Evolutionary conservation across 2,113 vertebrate genomes (phyloP), one percentile per base, ranked within the genome.

Genomic region (Vidua chalybeata): DNA sequence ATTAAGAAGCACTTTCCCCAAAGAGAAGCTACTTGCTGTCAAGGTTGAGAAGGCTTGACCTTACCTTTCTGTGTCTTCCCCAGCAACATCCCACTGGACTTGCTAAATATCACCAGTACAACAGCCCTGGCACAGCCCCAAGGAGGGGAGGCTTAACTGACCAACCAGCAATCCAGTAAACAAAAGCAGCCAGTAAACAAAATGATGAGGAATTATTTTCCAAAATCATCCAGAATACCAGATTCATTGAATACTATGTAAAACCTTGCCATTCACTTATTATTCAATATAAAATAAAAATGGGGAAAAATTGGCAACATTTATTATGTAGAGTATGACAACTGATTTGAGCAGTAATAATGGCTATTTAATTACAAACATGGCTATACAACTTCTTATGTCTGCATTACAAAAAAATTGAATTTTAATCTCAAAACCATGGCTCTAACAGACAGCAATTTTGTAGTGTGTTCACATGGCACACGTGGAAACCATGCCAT

Each of bases 401-500:
- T 91, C 77, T 96, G 81, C 92, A 72, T 95, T 95, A 88, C 54
- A 84, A 94, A 97, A 89, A 90, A 87, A 61, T 62, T 72, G 61
- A 91, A 58, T 87, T 97, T 96, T 96, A 90, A 94, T 89, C 92
- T 97, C 93, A 97, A 97, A 95, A 71, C 85, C 72, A 74, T 62
- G 76, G 86, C 75, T 92, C 79, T 68, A 89, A 81, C 62, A 89
- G 90, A 91, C 84, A 94, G 59, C 56, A 51, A 55, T 48, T 68
- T 33, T 43, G 24, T 17, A 17, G 39, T 16, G 31, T 72, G 35
- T 63, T 84, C 71, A 61, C 4, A 18, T n/a, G 46, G 39, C 43
- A 54, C 13, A 15, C 11, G 4, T 41, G 37, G 31, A 79, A 45
- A 55, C 12, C 16, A n/a, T 74, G 37, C 46, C 54, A 82, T 51